Evolutionary conservation across 2,888 invertebrate genomes (phyloP), one percentile per base, ranked within the genome.

Genomic region (Lasiommata megera): DNA sequence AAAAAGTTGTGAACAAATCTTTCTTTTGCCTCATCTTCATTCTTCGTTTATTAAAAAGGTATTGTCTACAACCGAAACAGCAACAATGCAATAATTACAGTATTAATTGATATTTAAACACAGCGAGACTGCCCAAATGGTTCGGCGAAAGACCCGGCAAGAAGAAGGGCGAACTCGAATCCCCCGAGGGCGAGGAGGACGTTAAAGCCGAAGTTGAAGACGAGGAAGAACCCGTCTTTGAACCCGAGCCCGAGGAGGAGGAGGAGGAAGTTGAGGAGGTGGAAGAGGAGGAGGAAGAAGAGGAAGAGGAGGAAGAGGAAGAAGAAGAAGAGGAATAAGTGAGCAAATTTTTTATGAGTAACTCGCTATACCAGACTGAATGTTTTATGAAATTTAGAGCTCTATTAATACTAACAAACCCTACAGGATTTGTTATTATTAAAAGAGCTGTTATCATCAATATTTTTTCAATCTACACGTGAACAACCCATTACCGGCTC

Each of bases 91-190:
- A 38, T 12, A 7, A 38, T 38, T 1, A 14, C 7, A 38, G 9
- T 11, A n/a, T 23, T 54, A 51, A 51, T 16, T 6, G 3, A 31
- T 41, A 16, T 38, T 41, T 11, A 17, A 23, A 47, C 41, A 77
- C 84, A 97, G 97, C 97, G 93, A 95, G 95, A 93, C 92, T 97
- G 91, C 97, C 97, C 75, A 97, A 97, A 91, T 97, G 97, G 97
- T 97, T 97, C 93, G 97, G 97, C 76, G 97, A 97, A 92, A 93
- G 97, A 90, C 97, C 97, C 70, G 97, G 97, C 93, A 97, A 96
- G 91, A 97, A 97, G 93, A 87, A 94, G 85, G 97, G 95, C 68
- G 97, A 96, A 68, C 94, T 94, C 67, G 97, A 97, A 70, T 95
- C 97, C 76, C 97, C 97, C 64, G 97, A 97, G 76, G 97, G 96